A percentile compares a stretch with the other conserved stretches of the same genome.
phyloP scores from a whole-genome alignment of 2,113 vertebrate genomes.

The Grammatotria lemairii region DNA sequence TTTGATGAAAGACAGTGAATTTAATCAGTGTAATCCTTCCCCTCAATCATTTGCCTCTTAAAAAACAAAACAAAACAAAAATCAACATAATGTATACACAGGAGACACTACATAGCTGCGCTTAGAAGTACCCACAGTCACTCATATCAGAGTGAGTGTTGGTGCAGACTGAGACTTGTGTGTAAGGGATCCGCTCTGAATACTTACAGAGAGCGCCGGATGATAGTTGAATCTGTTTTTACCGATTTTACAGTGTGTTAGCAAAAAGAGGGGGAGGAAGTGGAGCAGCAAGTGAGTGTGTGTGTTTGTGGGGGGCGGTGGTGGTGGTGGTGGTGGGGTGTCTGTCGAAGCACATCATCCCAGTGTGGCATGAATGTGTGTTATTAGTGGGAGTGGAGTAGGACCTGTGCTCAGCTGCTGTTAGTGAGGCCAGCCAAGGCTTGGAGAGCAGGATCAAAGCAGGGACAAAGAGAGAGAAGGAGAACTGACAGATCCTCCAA shows the following conservation, averaged over 20 bases:
- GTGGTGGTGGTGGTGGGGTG: background rate
- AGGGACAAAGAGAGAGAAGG: conserved; percentile 63
- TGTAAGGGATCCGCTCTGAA: conserved; percentile 33
- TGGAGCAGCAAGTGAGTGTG: background rate
- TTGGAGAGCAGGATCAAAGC: conserved; percentile 66
- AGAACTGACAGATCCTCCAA: conserved; percentile 69
- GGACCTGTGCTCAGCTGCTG: conserved; percentile 66
- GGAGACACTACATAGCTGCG: background rate
- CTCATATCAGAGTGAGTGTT: conserved; percentile 14
- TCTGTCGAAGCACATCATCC: conserved; percentile 18
- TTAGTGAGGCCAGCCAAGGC: conserved; percentile 64
- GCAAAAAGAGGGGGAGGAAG: conserved; percentile 27
- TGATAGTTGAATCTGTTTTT: conserved; percentile 35
- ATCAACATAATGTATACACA: background rate
- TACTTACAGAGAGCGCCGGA: conserved; percentile 33
- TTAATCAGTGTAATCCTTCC: background rate
- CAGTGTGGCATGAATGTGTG: conserved; percentile 44
- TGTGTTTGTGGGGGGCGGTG: background rate
- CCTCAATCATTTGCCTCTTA: background rate
- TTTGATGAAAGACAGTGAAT: background rate
- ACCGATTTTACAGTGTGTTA: conserved; percentile 37
- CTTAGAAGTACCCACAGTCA: conserved; percentile 21
- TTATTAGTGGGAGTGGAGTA: conserved; percentile 65
- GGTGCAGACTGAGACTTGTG: conserved; percentile 6
- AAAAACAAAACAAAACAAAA: background rate